A percentile compares a stretch with the other conserved stretches of the same genome.
These are phyloP conservation scores for Cerastis rubricosa DNA, from an alignment of 2,888 invertebrate genomes.

Conservation along the genomic window DNA sequence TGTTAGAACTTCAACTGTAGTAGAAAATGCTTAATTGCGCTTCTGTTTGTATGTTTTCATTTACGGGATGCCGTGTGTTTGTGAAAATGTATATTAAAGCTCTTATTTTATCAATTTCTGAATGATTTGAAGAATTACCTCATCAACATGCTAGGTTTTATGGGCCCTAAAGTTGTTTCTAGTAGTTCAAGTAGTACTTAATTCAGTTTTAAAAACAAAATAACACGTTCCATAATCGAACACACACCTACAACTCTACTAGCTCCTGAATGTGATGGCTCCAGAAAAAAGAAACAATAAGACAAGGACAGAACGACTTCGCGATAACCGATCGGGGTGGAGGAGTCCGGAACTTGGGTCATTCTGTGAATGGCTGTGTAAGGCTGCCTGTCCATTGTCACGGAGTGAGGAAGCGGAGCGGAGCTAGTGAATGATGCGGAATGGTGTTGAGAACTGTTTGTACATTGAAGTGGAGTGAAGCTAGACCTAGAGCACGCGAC, in stretches of 20 bases:
- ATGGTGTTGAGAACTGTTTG: not conserved
- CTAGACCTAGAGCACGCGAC: not conserved
- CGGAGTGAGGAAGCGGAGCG: not conserved
- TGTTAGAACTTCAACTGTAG: too few relatives aligned
- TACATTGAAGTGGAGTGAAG: not conserved
- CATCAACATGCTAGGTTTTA: too few relatives aligned
- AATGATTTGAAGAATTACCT: too few relatives aligned
- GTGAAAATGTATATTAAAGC: too few relatives aligned
- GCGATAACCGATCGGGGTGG: conserved; percentile 56
- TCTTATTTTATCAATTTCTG: too few relatives aligned
- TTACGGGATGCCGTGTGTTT: too few relatives aligned
- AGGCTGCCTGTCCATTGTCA: not conserved
- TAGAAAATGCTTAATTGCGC: too few relatives aligned
- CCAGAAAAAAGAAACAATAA: conserved; percentile 46
- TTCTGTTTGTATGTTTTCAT: too few relatives aligned
- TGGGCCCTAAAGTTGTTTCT: too few relatives aligned
- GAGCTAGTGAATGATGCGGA: not conserved
- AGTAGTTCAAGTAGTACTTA: too few relatives aligned
- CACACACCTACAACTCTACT: conserved; percentile 17
- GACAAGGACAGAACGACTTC: conserved; percentile 39
- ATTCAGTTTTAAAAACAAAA: not conserved
- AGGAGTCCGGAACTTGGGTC: conserved; percentile 45
- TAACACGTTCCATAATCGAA: not conserved
- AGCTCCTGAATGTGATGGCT: conserved; percentile 30
- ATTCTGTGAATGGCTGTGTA: conserved; percentile 50